Evolutionary conservation across 2,113 vertebrate genomes (phyloP).

Genomic region (Pterocles gutturalis): DNA sequence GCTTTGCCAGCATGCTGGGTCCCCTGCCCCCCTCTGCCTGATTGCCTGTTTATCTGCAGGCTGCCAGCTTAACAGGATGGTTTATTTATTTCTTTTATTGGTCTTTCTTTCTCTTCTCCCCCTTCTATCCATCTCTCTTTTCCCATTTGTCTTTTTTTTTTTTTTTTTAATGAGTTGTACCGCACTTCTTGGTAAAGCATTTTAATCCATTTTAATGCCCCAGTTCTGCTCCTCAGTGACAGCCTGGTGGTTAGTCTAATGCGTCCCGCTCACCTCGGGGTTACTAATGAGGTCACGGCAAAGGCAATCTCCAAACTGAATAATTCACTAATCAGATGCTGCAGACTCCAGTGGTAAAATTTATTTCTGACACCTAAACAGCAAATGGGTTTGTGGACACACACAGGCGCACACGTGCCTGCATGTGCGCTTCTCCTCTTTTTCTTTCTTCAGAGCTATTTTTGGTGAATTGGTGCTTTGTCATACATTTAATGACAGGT

Average conservation of each 20-base stretch:
- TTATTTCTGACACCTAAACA: conserved; percentile 87
- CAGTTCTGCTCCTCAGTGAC: conserved; percentile 78
- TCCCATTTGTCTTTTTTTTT: neutral
- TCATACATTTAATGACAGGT: neutral
- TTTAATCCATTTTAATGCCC: conserved; percentile 87
- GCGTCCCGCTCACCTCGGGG: conserved; percentile 84
- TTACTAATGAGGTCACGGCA: conserved; percentile 87
- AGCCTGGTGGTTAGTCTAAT: conserved; percentile 86
- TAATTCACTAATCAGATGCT: conserved; percentile 89
- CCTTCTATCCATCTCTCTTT: neutral
- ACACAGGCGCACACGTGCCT: neutral
- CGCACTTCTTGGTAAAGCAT: conserved; percentile 86
- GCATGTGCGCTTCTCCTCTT: accelerated
- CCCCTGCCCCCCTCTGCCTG: neutral
- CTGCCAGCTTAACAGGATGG: conserved; percentile 69
- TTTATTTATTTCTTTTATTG: conserved; percentile 53
- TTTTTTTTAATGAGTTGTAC: conserved; percentile 73
- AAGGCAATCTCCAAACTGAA: conserved; percentile 85
- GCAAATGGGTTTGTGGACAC: conserved; percentile 79
- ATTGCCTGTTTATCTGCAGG: conserved; percentile 44
- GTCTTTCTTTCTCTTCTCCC: neutral
- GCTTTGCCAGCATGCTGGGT: neutral
- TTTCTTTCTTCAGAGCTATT: conserved; percentile 38
- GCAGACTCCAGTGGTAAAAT: conserved; percentile 86
- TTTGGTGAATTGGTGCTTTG: conserved; percentile 56